Evolutionary conservation across 2,113 vertebrate genomes (phyloP), one percentile per base, ranked within the genome.

Genomic region (Solea senegalensis): DNA sequence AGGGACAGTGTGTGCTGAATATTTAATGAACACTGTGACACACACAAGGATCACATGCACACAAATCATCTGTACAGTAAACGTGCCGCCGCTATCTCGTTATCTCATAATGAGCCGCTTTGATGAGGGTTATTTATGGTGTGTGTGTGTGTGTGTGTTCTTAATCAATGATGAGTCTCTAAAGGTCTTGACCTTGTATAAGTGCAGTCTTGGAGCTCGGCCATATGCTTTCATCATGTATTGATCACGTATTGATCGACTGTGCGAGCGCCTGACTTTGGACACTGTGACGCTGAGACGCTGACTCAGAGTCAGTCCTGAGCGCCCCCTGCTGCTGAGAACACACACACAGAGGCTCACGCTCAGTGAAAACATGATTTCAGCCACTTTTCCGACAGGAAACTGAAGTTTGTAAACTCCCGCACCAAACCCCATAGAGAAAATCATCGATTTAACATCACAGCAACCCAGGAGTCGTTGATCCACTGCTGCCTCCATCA

Each of bases 11-110:
- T 39, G 16, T 45, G 34, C 60, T 85, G 74, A 76, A 85, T 88
- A 74, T 79, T 86, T 82, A 69, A 89, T 81, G 73, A 74, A 8
- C 60, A 45, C 5, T 52, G 52, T 68, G 70, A 82, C 43, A 58
- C n/a, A 52, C 41, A 66, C 28, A 11, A 65, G 58, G 9, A 68
- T 63, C 27, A 43, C 46, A 76, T 0, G 14, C 40, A 15, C 40
- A 59, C 61, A 6, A 66, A 64, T 45, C 9, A 7, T 56, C 21
- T 43, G 6, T 27, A 7, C 45, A 34, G 34, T 2, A 34, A 48
- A 12, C 43, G 44, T 3, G 13, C 45, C 12, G 45, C 4, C 14
- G 10, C 12, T 48, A 48, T 48, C 45, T 13, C 11, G 11, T 46
- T 28, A 13, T 2, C 48, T 3, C 3, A 0, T 10, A 55, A 58